A percentile compares a stretch with the other conserved stretches of the same genome.
Conservation (phyloP, 2,113 vertebrate genomes). For the Beaufortia kweichowensis region DNA sequence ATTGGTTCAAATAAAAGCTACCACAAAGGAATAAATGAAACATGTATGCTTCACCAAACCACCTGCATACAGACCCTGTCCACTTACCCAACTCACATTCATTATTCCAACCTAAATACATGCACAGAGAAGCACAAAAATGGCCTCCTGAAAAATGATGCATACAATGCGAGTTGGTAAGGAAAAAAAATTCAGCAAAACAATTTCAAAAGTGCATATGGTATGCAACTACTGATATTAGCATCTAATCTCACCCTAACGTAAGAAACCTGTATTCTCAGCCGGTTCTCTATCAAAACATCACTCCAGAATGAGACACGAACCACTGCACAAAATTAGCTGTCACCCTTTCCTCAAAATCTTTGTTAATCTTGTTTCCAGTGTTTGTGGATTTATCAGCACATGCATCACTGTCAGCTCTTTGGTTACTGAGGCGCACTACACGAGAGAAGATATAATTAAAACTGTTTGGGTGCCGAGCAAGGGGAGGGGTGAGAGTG, state of each 20-base stretch:
- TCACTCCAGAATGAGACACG: slow-evolving; percentile 92
- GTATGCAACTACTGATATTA: slow-evolving; percentile 65
- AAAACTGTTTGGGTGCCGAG: slow-evolving; percentile 98
- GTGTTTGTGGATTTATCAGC: slow-evolving; percentile 99
- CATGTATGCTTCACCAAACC: slow-evolving; percentile 24
- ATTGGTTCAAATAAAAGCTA: too few relatives aligned
- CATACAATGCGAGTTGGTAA: slow-evolving; percentile 33
- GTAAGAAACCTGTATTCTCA: slow-evolving; percentile 79
- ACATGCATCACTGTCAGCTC: slow-evolving; percentile 99
- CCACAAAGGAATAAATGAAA: too few relatives aligned
- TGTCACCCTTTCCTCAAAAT: slow-evolving; percentile 99
- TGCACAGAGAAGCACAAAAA: slow-evolving; percentile 26
- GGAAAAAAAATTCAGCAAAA: slow-evolving; percentile 54
- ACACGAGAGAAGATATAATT: slow-evolving; percentile 99
- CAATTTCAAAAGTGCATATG: slow-evolving; percentile 76
- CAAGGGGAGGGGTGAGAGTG: slow-evolving; percentile 48
- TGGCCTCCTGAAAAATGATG: slow-evolving; percentile 39
- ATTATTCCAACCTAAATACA: slow-evolving; percentile 38
- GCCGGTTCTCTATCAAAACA: slow-evolving; percentile 95
- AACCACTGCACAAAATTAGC: slow-evolving; percentile 99
- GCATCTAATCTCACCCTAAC: slow-evolving; percentile 53
- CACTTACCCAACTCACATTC: slow-evolving; percentile 17
- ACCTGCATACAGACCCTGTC: slow-evolving; percentile 23
- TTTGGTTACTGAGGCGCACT: slow-evolving; percentile 98
- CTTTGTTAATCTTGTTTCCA: slow-evolving; percentile 99